Conservation (phyloP, 2,888 invertebrate species). For the Nymphalis urticae region DNA sequence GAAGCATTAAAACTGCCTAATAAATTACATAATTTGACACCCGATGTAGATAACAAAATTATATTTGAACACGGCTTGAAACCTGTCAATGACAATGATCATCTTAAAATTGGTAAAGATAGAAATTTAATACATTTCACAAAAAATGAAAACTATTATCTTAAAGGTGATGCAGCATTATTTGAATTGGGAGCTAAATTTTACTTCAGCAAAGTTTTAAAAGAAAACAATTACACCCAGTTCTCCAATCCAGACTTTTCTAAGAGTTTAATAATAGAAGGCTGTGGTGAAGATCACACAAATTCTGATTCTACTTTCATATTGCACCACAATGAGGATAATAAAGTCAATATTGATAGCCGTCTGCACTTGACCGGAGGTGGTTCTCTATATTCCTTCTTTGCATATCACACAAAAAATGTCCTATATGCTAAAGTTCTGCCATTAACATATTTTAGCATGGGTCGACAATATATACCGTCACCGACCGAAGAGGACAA, state of each 20-base stretch:
- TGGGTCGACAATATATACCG: constrained; percentile 86
- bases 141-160: constrained; percentile 82
- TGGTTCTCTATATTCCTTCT: constrained; percentile 86
- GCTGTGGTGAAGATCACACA: constrained; percentile 83
- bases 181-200: constrained; percentile 85
- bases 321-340: constrained; percentile 80
- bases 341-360: constrained; percentile 78
- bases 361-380: constrained; percentile 88
- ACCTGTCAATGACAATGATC: constrained; percentile 68
- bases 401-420: constrained; percentile 87
- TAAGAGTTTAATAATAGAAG: constrained; percentile 88
- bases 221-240: constrained; percentile 80
- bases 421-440: constrained; percentile 82
- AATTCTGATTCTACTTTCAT: constrained; percentile 82
- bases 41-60: constrained; percentile 63
- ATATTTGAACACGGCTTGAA: constrained; percentile 51
- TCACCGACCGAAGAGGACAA: constrained; percentile 64
- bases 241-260: constrained; percentile 90
- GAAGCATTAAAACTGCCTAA: constrained; percentile 87
- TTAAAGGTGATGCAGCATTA: constrained; percentile 85
- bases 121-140: constrained; percentile 81
- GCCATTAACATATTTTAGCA: constrained; percentile 86
- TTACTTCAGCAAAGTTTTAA: constrained; percentile 70
- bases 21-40: constrained; percentile 83
- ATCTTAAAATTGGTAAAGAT: constrained; percentile 79